Evolutionary conservation across 2,797 vertebrate species (phyloP).

Genomic region (Crossoptilon crossoptilon): DNA sequence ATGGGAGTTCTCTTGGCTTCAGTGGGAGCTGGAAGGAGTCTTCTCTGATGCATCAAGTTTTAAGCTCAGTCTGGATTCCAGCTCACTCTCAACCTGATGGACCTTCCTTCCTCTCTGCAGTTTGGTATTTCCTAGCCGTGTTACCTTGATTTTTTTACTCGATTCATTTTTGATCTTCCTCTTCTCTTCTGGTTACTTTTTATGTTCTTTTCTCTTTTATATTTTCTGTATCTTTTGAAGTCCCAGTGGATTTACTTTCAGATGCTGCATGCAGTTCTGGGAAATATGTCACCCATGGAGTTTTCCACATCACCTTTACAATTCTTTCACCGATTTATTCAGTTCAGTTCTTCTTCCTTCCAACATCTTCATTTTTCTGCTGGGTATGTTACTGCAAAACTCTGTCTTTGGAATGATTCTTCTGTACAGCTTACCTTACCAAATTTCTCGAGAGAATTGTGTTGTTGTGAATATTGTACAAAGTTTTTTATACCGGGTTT

Average conservation of each 20-base stretch:
- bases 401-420: background rate
- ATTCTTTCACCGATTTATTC: background rate
- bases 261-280: background rate
- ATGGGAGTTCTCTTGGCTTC: constrained; percentile 32
- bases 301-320: background rate
- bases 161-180: background rate
- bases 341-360: background rate
- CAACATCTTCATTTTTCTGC: background rate
- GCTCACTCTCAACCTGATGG: background rate
- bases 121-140: background rate
- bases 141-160: background rate
- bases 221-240: background rate
- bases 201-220: background rate
- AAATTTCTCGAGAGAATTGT: background rate
- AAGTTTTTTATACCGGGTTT: background rate
- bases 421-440: background rate
- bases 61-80: background rate
- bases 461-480: background rate
- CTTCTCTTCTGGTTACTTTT: background rate
- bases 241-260: background rate
- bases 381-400: background rate
- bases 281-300: background rate
- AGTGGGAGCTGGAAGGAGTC: background rate
- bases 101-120: background rate
- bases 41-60: constrained; percentile 28